phyloP scores from a whole-genome alignment of 2,797 vertebrate genomes.

The Paratrypauchen microcephalus region DNA sequence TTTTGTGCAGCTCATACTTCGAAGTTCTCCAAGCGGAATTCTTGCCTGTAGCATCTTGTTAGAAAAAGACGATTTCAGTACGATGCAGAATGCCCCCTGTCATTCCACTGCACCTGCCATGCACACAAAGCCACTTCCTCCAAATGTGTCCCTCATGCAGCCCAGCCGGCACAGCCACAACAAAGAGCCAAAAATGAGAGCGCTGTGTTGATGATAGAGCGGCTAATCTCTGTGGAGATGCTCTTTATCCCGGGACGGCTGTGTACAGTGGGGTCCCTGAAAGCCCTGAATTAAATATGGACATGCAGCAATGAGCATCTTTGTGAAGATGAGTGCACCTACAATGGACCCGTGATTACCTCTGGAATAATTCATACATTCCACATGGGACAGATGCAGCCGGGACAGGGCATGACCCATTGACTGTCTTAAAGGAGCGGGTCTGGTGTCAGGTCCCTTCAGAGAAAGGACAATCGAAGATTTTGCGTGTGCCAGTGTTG shows the following conservation, averaged over 20 bases:
- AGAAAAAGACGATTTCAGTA: background rate
- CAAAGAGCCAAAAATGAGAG: conserved; percentile 78
- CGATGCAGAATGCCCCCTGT: conserved; percentile 51
- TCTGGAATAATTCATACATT: conserved; percentile 70
- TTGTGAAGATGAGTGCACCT: conserved; percentile 65
- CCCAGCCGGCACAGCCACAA: conserved; percentile 64
- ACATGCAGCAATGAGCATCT: conserved; percentile 64
- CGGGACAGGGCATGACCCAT: conserved; percentile 5
- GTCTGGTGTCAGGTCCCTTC: background rate
- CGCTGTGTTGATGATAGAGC: conserved; percentile 73
- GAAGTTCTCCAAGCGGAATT: background rate
- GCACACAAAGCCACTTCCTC: conserved; percentile 78
- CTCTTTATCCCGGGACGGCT: conserved; percentile 68
- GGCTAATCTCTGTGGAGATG: conserved; percentile 78
- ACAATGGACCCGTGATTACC: conserved; percentile 61
- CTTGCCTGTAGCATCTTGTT: background rate
- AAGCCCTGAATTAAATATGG: conserved; percentile 69
- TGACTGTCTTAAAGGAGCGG: background rate
- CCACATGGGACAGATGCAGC: conserved; percentile 56
- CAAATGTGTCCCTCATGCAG: conserved; percentile 71
- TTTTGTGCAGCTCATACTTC: background rate
- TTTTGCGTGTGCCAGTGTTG: background rate
- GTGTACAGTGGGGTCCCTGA: conserved; percentile 71
- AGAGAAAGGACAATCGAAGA: background rate
- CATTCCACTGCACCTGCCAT: conserved; percentile 77